Evolutionary conservation across 2,113 vertebrate genomes (phyloP).

Genomic region (Panthera leo): DNA sequence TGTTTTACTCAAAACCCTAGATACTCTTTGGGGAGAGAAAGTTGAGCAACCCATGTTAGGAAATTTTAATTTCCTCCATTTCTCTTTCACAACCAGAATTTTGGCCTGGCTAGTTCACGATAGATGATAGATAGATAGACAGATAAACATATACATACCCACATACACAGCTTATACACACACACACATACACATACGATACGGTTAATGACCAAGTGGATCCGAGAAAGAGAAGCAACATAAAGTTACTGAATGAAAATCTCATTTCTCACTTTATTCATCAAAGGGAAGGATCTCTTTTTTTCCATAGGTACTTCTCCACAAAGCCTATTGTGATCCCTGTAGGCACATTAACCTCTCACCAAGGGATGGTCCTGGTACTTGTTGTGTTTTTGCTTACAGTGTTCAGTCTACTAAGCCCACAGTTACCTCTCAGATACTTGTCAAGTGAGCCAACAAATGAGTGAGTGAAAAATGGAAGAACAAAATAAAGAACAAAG

Average conservation of each 20-base stretch:
- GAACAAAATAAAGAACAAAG: slow-evolving; percentile 23
- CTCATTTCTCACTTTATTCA: not conserved
- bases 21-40: not conserved
- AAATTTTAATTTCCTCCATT: slow-evolving; percentile 2
- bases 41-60: fast-evolving
- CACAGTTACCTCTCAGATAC: not conserved
- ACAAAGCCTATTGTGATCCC: not conserved
- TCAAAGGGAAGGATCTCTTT: not conserved
- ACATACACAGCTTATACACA: not conserved
- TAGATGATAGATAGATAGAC: not conserved
- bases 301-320: not conserved
- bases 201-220: not conserved
- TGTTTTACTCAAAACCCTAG: not conserved
- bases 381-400: not conserved
- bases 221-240: not conserved
- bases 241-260: not conserved
- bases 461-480: not conserved
- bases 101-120: not conserved
- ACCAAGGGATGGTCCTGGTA: not conserved
- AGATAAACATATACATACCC: not conserved
- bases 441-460: not conserved
- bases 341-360: not conserved
- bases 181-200: not conserved
- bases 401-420: not conserved
- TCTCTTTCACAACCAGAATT: slow-evolving; percentile 14